Conservation (phyloP, 2,888 invertebrate genomes). For the Tipula vernalis region DNA sequence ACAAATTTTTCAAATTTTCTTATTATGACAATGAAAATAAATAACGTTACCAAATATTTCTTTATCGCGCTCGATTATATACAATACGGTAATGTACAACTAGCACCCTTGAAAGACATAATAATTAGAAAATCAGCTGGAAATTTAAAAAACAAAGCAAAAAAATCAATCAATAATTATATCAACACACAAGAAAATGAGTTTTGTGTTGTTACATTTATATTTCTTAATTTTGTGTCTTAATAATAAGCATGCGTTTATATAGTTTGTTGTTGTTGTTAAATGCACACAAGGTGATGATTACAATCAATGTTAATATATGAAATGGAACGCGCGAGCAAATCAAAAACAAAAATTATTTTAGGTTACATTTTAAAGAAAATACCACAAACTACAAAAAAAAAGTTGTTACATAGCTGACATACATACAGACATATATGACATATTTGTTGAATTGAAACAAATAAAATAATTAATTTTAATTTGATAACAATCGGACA, state of each 20-base stretch:
- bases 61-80: background rate
- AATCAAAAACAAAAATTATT: background rate
- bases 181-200: background rate
- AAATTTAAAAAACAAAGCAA: background rate
- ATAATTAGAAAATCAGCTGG: background rate
- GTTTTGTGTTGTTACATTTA: background rate
- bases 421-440: background rate
- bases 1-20: background rate
- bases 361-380: background rate
- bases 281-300: background rate
- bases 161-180: background rate
- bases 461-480: slow-evolving; percentile 4
- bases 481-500: slow-evolving; percentile 4
- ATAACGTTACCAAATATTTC: background rate
- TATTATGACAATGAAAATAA: background rate
- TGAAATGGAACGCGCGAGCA: background rate
- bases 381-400: background rate
- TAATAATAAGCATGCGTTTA: background rate
- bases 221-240: background rate
- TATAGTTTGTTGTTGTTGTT: background rate
- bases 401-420: background rate
- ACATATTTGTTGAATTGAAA: slow-evolving; percentile 4
- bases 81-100: background rate
- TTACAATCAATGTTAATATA: background rate
- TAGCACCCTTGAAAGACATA: background rate